A percentile compares a stretch with the other conserved stretches of the same genome.
These are phyloP conservation scores for Prionailurus viverrinus DNA, from an alignment of 2,113 vertebrate species.

Conservation along the genomic window DNA sequence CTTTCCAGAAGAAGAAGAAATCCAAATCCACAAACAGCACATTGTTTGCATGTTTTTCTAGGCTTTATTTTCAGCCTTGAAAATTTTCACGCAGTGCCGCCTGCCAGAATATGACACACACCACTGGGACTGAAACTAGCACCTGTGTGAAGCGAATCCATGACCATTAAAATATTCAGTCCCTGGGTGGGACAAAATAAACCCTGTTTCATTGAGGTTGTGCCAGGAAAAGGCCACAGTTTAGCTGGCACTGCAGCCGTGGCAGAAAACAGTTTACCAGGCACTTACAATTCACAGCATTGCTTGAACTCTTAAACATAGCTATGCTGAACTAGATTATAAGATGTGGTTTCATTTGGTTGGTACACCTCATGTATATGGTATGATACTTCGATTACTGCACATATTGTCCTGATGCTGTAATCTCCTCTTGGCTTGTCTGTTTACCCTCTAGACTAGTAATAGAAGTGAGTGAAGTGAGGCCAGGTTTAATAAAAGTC, in stretches of 20 bases:
- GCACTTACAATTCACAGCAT: neutral
- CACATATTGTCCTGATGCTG: neutral
- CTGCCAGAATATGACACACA: constrained; percentile 49
- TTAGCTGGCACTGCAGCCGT: neutral
- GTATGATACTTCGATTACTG: neutral
- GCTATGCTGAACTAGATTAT: neutral
- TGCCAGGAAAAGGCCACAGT: constrained; percentile 43
- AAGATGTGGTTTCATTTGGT: neutral
- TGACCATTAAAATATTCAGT: constrained; percentile 43
- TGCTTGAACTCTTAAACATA: neutral
- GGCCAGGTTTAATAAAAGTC: neutral
- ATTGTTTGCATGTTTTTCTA: constrained; percentile 74
- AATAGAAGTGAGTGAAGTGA: neutral
- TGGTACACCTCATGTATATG: neutral
- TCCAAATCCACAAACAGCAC: constrained; percentile 51
- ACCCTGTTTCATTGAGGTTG: neutral
- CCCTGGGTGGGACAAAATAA: constrained; percentile 36
- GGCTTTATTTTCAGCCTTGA: constrained; percentile 64
- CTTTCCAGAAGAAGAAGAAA: constrained; percentile 72
- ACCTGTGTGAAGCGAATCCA: constrained; percentile 64
- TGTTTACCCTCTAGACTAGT: neutral
- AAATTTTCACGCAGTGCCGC: constrained; percentile 2
- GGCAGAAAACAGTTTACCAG: constrained; percentile 35
- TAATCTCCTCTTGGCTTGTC: neutral
- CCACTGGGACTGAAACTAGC: neutral